Evolutionary conservation across 2,888 invertebrate species (phyloP).

Genomic region (Steinernema scapterisci): DNA sequence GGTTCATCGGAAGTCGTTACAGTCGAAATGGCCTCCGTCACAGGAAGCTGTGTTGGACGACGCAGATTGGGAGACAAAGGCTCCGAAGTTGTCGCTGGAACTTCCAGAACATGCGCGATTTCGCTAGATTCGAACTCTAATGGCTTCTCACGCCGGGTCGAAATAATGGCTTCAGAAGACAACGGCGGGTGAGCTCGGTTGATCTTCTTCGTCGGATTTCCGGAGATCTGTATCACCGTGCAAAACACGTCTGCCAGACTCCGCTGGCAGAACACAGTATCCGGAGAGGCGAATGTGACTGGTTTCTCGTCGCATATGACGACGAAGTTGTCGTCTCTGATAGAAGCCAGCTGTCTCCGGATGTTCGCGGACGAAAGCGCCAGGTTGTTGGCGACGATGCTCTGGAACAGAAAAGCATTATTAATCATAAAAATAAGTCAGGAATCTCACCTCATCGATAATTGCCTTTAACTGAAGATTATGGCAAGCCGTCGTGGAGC

Average conservation of each 20-base stretch:
- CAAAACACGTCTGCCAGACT: constrained; percentile 7
- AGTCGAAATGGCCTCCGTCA: constrained; percentile 1
- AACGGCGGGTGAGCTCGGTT: neutral
- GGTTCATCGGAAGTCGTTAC: neutral
- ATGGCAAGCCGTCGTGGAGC: constrained; percentile 2
- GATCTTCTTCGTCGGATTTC: neutral
- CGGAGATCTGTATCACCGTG: neutral
- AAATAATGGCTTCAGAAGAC: constrained; percentile 1
- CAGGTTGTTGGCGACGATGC: constrained; percentile 16
- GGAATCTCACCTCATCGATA: neutral
- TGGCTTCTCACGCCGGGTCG: neutral
- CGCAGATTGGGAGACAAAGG: neutral
- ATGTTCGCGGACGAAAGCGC: constrained; percentile 9
- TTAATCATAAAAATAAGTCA: neutral
- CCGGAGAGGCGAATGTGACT: constrained; percentile 10
- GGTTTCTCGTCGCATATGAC: constrained; percentile 25
- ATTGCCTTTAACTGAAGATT: neutral
- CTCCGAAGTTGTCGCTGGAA: neutral
- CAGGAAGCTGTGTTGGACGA: neutral
- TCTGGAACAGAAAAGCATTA: neutral
- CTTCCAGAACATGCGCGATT: neutral
- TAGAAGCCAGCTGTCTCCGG: neutral
- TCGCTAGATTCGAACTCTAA: neutral
- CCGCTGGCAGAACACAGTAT: constrained; percentile 12
- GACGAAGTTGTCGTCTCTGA: neutral